Conservation (phyloP, 2,888 invertebrate genomes). For the Pelosia muscerda region DNA sequence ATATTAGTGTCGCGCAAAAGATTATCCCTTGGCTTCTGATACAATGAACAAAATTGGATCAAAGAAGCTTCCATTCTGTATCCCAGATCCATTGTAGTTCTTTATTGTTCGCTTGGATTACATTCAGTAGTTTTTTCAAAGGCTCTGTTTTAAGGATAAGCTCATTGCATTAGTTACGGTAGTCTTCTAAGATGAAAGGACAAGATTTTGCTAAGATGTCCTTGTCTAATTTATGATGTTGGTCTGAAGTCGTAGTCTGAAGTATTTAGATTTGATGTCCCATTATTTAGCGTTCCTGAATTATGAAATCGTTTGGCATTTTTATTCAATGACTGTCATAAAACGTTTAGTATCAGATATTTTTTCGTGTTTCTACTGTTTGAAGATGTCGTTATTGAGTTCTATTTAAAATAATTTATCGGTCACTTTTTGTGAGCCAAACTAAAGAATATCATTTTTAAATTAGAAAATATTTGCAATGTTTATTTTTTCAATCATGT, state of each 20-base stretch:
- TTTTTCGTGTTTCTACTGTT: not conserved
- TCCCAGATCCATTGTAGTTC: slow-evolving; percentile 23
- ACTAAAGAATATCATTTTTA: not conserved
- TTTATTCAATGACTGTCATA: not conserved
- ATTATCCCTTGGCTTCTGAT: slow-evolving; percentile 31
- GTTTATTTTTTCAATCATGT: not conserved
- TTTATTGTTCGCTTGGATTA: slow-evolving; percentile 35
- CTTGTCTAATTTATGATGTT: slow-evolving; percentile 10
- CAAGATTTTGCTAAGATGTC: not conserved
- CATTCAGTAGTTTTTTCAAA: slow-evolving; percentile 32
- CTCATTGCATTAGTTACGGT: slow-evolving; percentile 29
- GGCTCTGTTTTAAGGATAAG: slow-evolving; percentile 28
- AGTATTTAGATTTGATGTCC: not conserved
- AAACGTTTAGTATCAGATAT: not conserved
- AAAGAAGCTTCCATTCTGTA: slow-evolving; percentile 33
- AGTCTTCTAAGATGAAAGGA: slow-evolving; percentile 15
- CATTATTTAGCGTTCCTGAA: not conserved
- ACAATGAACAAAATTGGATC: slow-evolving; percentile 41
- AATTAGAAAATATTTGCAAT: not conserved
- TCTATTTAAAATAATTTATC: not conserved
- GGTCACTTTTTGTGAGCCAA: no score
- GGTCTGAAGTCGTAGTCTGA: no score
- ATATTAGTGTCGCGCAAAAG: slow-evolving; percentile 10
- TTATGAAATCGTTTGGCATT: not conserved
- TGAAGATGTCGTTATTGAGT: not conserved